Evolutionary conservation across 64 coral and sea anemone genomes (phyloP), one percentile per base, ranked within the genome.

Genomic region (Actinia tenebrosa): DNA sequence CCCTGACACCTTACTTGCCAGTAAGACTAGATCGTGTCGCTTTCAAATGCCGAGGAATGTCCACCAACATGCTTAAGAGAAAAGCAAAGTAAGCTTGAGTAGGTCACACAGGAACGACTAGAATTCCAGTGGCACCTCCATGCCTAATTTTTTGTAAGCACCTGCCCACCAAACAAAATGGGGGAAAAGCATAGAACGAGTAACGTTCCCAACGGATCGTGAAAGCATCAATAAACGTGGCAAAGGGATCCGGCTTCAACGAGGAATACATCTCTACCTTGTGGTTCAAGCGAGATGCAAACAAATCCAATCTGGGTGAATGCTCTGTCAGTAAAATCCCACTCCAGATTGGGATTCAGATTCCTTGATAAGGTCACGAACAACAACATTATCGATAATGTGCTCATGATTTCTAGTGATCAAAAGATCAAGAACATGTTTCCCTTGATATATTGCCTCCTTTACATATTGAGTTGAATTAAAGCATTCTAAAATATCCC

Each of bases 141-240:
- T 42, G 53, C 10, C 77, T 64, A 52, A 89, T 83, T 69, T 83
- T 89, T 47, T 89, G 87, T 42, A 89, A 69, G 44, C 87, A 81
- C 45, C 26, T 25, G 20, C 87, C 47, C 77, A 69, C 80, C 60
- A 80, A 64, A 64, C 22, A 23, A 89, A 89, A 89, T 8, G 87
- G 78, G 56, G 87, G 87, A 89, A 89, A 89, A 44, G 87, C 72
- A 82, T 89, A 89, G 64, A 89, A 89, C 37, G 58, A 44, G 17
- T 83, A 2, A 8, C 52, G 23, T 43, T 14, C 79, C 87, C 87
- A 89, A 23, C 62, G 16, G 23, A 89, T 62, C 16, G 79, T 79
- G 80, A 89, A 89, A 1, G 77, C 71, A 60, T 88, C 87, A 19
- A 60, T 43, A 62, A 19, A 56, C 43, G 10, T 22, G 15, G 86